Base-by-base conservation (phyloP, 2,113 vertebrate species). In the Lates calcarifer region DNA sequence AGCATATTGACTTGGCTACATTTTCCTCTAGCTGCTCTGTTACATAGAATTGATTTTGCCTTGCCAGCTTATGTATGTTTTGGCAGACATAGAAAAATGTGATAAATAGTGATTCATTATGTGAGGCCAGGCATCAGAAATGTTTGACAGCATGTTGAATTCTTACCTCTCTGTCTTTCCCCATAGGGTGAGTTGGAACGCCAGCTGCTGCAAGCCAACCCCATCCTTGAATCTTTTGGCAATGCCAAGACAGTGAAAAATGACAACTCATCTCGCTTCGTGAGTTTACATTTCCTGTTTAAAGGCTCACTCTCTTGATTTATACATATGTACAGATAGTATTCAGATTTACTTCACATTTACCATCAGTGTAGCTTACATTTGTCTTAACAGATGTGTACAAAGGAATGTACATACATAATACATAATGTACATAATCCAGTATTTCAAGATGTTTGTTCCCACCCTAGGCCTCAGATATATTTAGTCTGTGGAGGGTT, bases 161-260 rank as follows among this genome's bases (percentile, higher is more conserved):
- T 69, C 55, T 87, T 82, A 73, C 62, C 24, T 61, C 39, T 43
- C 49, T 58, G 29, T 86, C 31, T 86, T 63, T 87, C 83, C 94
- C 92, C 47, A 41, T 77, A 99, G 98, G 98, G 98, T 28, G 98
- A 99, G 94, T 91, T 99, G 94, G 98, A 99, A 82, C 96, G 97
- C 35, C 98, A 99, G 89, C 97, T 99, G 80, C 95, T 99, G 61
- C 98, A 99, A 92, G 98, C 98, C 43, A 99, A 99, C 90, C 98
- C 98, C 83, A 99, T 99, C 87, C 94, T 99, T 64, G 98, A 99
- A 85, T 98, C 98, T 22, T 99, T 99, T 13, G 98, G 98, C 83
- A 99, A 99, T 9, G 98, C 97, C 62, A 99, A 99, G 95, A 99
- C 98, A 7, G 98, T 99, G 94, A 99, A 99, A 88, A 99, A 99